These are phyloP conservation scores for Andrena dorsata DNA, from an alignment of 2,888 invertebrate species.

Conservation along the genomic window DNA sequence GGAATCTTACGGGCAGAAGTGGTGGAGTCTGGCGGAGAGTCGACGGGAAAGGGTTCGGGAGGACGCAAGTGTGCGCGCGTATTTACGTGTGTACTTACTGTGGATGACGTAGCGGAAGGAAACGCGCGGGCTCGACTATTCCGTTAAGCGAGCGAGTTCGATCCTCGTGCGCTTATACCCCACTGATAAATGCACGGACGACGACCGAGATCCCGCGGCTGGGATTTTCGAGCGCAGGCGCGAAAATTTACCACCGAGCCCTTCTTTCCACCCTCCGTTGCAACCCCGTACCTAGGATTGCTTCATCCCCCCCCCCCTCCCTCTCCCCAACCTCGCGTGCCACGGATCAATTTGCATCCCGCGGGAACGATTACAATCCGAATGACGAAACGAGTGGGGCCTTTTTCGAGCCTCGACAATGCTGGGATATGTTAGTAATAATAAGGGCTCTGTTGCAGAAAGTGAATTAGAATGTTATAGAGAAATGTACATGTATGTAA, in stretches of 20 bases:
- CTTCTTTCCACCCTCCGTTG: conserved; percentile 33
- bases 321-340: not conserved
- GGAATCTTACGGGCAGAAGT: not conserved
- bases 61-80: no score
- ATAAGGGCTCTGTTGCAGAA: no score
- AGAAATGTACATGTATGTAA: no score
- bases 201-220: conserved; percentile 3
- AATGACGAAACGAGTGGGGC: conserved; percentile 11
- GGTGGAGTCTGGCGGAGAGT: not conserved
- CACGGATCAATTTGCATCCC: not conserved
- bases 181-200: conserved; percentile 34
- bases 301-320: not conserved
- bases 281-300: conserved; percentile 31
- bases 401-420: not conserved
- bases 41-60: not conserved
- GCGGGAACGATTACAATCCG: not conserved
- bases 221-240: conserved; percentile 63
- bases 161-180: conserved; percentile 75
- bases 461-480: no score
- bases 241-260: conserved; percentile 43
- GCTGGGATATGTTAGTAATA: no score
- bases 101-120: conserved; percentile 36
- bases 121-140: conserved; percentile 67
- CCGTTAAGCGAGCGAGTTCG: conserved; percentile 71
- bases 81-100: conserved; percentile 28